phyloP scores from a whole-genome alignment of 2,113 vertebrate species.

The Dendrocopos noguchii region DNA sequence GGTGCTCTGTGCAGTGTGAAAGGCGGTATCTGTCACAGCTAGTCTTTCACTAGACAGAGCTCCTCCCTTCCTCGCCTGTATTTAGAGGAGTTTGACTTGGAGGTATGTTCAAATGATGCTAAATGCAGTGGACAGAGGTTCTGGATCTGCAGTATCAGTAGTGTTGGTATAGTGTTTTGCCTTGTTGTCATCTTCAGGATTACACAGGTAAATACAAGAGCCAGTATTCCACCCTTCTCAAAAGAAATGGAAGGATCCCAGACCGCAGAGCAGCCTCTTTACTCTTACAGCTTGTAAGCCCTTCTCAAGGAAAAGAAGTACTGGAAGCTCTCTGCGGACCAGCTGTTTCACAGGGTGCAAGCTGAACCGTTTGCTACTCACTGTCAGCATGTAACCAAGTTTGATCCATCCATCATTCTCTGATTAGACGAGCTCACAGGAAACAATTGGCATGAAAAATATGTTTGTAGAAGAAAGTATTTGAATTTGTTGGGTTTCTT shows the following conservation, averaged over 20 bases:
- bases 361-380: background rate
- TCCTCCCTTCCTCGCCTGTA: background rate
- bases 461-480: background rate
- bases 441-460: background rate
- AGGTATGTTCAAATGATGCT: background rate
- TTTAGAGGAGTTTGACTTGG: background rate
- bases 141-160: background rate
- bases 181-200: background rate
- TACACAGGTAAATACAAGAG: background rate
- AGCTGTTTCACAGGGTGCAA: background rate
- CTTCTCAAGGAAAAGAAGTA: background rate
- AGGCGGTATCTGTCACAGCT: background rate
- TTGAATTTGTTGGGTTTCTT: background rate
- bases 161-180: background rate
- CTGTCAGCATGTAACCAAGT: background rate
- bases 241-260: background rate
- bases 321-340: background rate
- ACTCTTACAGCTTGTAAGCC: background rate
- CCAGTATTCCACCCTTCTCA: background rate
- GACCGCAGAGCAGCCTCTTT: background rate
- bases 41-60: background rate
- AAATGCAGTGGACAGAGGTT: background rate
- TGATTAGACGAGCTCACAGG: background rate
- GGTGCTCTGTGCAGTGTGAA: background rate
- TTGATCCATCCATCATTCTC: background rate